phyloP scores from a whole-genome alignment of 2,888 invertebrate genomes.

The Drosophila cracens region DNA sequence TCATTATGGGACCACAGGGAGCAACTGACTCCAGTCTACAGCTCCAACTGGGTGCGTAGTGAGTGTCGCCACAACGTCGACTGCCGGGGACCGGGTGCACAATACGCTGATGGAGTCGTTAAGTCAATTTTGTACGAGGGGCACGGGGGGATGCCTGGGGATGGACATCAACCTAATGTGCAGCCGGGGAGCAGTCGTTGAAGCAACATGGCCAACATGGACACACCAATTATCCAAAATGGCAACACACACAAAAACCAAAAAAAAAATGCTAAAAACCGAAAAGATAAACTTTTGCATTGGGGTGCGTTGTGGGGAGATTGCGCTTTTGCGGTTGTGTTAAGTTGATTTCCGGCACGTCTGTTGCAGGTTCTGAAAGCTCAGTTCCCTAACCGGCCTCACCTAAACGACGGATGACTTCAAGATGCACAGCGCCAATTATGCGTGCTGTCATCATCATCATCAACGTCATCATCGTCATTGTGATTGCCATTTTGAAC shows the following conservation, averaged over 20 bases:
- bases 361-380: slow-evolving; percentile 26
- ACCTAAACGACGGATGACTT: slow-evolving; percentile 25
- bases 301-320: slow-evolving; percentile 50
- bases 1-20: slow-evolving; percentile 82
- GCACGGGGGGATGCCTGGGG: not conserved
- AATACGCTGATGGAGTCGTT: slow-evolving; percentile 49
- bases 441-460: slow-evolving; percentile 55
- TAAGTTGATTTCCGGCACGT: slow-evolving; percentile 80
- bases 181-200: slow-evolving; percentile 57
- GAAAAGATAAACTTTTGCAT: slow-evolving; percentile 14
- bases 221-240: slow-evolving; percentile 75
- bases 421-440: slow-evolving; percentile 73
- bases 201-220: slow-evolving; percentile 49
- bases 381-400: not conserved
- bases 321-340: slow-evolving; percentile 81
- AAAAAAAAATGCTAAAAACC: slow-evolving; percentile 6
- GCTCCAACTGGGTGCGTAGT: slow-evolving; percentile 40
- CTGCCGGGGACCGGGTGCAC: not conserved
- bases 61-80: slow-evolving; percentile 53
- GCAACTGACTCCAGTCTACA: slow-evolving; percentile 54
- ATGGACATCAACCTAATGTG: slow-evolving; percentile 73
- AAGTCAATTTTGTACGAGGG: slow-evolving; percentile 75
- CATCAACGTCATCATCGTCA: slow-evolving; percentile 10
- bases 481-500: slow-evolving; percentile 7
- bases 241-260: slow-evolving; percentile 44